Evolutionary conservation across 1,140 invertebrate species (phyloP).

Genomic region (Zaprionus ghesquierei): DNA sequence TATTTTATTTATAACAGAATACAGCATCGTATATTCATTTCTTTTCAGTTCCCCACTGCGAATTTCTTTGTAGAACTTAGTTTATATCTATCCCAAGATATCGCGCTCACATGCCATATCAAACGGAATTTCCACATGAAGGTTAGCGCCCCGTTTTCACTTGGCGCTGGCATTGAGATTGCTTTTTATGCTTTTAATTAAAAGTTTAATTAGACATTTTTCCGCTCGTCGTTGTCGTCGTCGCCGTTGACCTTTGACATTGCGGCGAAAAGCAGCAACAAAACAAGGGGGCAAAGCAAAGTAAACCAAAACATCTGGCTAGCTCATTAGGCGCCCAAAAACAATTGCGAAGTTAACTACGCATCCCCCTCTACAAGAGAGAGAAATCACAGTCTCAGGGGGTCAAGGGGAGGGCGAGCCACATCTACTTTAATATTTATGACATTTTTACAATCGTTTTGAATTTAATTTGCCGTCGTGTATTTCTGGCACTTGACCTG

Average conservation of each 20-base stretch:
- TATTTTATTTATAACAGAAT: too few species aligned
- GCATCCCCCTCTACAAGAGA: neutral
- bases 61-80: too few species aligned
- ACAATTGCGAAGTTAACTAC: conserved; percentile 30
- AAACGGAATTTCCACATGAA: neutral
- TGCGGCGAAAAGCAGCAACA: neutral
- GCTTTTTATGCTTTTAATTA: conserved; percentile 72
- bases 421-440: conserved; percentile 36
- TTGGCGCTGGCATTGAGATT: conserved; percentile 45
- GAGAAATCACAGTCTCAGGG: neutral
- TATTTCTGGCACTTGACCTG: conserved; percentile 13
- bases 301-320: conserved; percentile 43
- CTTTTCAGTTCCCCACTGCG: too few species aligned
- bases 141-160: too few species aligned
- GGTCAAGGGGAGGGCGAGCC: neutral
- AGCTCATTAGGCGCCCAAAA: conserved; percentile 47
- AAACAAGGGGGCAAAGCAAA: conserved; percentile 7
- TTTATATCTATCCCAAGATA: neutral
- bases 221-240: conserved; percentile 16
- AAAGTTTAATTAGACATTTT: conserved; percentile 70
- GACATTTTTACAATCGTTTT: conserved; percentile 29
- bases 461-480: conserved; percentile 30
- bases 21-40: too few species aligned
- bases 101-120: neutral
- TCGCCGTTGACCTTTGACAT: conserved; percentile 50